These are phyloP conservation scores for Chiloscyllium plagiosum DNA, from an alignment of 2,113 vertebrate species.

Conservation along the genomic window DNA sequence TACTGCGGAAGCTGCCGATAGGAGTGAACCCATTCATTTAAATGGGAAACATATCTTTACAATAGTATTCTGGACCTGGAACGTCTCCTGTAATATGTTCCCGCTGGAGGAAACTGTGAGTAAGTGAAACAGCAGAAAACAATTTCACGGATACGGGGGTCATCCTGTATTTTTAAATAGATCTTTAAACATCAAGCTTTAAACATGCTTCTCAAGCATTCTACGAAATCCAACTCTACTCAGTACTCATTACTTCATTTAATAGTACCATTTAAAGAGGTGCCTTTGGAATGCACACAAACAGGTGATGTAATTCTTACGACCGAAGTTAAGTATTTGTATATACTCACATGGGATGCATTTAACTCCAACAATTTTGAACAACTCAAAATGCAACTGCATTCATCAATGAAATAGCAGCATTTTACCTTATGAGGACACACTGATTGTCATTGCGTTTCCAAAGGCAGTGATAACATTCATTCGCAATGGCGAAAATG, in stretches of 20 bases:
- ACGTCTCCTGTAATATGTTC: too few relatives aligned
- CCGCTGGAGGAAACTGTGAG: too few relatives aligned
- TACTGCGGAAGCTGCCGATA: too few relatives aligned
- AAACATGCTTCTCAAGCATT: too few relatives aligned
- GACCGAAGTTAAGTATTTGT: background rate
- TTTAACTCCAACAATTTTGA: background rate
- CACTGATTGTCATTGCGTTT: slow-evolving; percentile 86
- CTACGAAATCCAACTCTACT: too few relatives aligned
- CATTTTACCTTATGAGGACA: slow-evolving; percentile 87
- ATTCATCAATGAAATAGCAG: background rate
- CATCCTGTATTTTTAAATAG: too few relatives aligned
- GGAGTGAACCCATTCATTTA: too few relatives aligned
- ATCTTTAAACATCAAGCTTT: too few relatives aligned
- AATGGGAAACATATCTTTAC: too few relatives aligned
- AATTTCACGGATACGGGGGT: too few relatives aligned
- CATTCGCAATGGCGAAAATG: slow-evolving; percentile 89
- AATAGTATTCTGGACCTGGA: too few relatives aligned
- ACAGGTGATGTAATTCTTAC: background rate
- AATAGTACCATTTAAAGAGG: background rate
- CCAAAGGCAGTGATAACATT: slow-evolving; percentile 95
- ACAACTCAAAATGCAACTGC: background rate
- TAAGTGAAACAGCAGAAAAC: too few relatives aligned
- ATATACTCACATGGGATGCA: background rate
- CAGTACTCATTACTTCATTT: background rate
- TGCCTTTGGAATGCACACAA: background rate